These are phyloP conservation scores for Callithrix jacchus DNA, from an alignment of 2,113 vertebrate species.

Conservation along the genomic window DNA sequence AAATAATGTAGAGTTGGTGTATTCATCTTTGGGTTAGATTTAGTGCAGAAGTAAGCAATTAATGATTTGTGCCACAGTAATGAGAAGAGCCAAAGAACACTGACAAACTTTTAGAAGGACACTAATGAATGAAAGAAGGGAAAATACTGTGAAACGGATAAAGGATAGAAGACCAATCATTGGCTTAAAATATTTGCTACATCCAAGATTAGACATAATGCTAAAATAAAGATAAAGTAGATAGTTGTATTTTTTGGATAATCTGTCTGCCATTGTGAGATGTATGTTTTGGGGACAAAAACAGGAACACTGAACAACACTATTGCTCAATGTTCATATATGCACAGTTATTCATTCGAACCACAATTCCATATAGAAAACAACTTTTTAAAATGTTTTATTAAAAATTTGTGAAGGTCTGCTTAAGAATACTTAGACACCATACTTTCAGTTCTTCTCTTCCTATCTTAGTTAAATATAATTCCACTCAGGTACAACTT, in stretches of 20 bases:
- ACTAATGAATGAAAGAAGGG: neutral
- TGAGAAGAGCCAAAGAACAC: neutral
- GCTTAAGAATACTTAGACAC: neutral
- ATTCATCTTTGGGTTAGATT: neutral
- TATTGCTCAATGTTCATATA: neutral
- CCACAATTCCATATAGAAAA: neutral
- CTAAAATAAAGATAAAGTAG: neutral
- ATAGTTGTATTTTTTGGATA: neutral
- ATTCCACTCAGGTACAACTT: neutral
- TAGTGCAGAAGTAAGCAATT: neutral
- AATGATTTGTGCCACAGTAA: neutral
- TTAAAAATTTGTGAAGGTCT: neutral
- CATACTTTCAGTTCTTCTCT: neutral
- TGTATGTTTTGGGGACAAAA: neutral
- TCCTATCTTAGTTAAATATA: neutral
- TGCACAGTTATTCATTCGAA: neutral
- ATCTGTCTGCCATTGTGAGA: neutral
- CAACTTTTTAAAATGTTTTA: neutral
- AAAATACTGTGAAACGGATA: neutral
- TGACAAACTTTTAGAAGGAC: neutral
- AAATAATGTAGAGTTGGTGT: rapidly evolving
- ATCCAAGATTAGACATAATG: neutral
- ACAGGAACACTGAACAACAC: neutral
- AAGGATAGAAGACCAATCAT: neutral
- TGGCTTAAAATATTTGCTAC: neutral